Conservation (phyloP, 1,140 invertebrate genomes). For the Maniola jurtina region DNA sequence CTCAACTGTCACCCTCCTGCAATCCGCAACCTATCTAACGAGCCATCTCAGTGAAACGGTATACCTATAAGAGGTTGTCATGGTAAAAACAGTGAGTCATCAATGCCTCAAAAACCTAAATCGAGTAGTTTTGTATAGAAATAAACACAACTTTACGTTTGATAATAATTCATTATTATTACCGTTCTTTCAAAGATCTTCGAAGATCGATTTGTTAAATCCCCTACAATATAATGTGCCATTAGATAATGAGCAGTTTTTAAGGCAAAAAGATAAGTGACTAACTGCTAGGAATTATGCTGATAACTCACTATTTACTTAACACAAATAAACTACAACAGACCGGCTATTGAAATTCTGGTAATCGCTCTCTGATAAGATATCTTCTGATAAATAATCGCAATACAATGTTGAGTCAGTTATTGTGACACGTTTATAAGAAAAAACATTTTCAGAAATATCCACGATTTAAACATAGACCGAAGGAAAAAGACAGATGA, state of each 20-base stretch:
- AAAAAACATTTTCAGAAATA: not conserved
- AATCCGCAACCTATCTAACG: no score
- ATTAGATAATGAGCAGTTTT: no score
- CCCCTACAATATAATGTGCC: no score
- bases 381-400: not conserved
- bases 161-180: no score
- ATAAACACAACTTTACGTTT: no score
- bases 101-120: not conserved
- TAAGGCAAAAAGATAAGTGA: no score
- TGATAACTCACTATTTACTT: constrained; percentile 7
- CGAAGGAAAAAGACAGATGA: not conserved
- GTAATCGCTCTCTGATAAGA: constrained; percentile 4
- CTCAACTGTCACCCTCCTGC: no score
- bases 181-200: no score
- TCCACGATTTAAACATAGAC: not conserved
- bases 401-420: not conserved
- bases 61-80: not conserved
- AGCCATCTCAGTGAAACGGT: no score
- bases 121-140: no score
- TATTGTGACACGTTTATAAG: not conserved
- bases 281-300: not conserved
- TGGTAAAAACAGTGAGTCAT: not conserved
- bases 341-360: constrained; percentile 7
- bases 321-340: constrained; percentile 10
- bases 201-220: no score